phyloP scores from a whole-genome alignment of 2,113 vertebrate genomes.

The Deroptyus accipitrinus region DNA sequence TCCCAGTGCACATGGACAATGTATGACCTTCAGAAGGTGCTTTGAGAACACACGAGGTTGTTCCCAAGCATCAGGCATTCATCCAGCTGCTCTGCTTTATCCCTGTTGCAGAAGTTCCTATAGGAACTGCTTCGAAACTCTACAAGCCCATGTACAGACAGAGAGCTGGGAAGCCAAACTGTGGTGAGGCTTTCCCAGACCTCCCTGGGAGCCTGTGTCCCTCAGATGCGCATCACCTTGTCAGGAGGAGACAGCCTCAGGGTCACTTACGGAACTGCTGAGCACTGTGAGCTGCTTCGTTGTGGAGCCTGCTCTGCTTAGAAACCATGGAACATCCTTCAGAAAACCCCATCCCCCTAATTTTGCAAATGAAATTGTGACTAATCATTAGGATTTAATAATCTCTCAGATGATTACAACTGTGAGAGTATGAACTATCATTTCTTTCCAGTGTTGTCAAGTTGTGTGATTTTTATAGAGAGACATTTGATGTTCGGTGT shows the following conservation, averaged over 20 bases:
- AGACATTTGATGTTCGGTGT: not conserved
- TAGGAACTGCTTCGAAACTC: not conserved
- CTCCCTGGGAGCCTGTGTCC: not conserved
- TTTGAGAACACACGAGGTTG: fast-evolving
- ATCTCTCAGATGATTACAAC: not conserved
- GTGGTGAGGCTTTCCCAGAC: not conserved
- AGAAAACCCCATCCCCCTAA: not conserved
- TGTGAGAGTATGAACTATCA: not conserved
- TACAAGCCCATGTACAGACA: not conserved
- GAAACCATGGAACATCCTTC: not conserved
- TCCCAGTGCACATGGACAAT: not conserved
- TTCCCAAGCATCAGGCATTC: not conserved
- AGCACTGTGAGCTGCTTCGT: not conserved
- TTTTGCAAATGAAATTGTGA: not conserved
- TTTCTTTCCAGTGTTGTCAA: not conserved
- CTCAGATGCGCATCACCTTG: not conserved
- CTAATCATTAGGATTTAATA: not conserved
- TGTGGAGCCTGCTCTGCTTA: not conserved
- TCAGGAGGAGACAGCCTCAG: not conserved
- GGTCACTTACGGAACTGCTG: not conserved
- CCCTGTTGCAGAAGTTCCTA: not conserved
- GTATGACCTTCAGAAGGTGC: not conserved
- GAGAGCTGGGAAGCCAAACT: too few relatives aligned
- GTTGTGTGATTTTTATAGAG: not conserved
- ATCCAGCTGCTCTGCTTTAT: not conserved